Percentiles rank a stretch among this genome's conserved stretches.
These are phyloP conservation scores for Nestor notabilis DNA, from an alignment of 2,113 vertebrate genomes.

Conservation along the genomic window DNA sequence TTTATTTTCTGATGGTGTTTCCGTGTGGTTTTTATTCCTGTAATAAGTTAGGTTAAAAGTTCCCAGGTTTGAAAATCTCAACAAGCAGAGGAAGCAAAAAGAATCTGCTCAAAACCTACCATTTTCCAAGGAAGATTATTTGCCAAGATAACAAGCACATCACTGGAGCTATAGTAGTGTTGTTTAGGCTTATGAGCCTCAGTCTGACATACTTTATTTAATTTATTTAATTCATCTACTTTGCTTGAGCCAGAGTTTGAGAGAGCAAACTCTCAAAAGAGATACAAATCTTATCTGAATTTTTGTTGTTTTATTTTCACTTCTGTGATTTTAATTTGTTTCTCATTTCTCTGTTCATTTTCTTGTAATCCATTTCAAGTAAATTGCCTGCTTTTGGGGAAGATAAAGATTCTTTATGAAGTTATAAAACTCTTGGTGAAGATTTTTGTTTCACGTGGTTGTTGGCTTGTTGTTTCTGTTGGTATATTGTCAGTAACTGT, in stretches of 20 bases:
- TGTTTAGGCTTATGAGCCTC: neutral
- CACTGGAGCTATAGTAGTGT: neutral
- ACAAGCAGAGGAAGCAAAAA: neutral
- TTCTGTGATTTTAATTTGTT: neutral
- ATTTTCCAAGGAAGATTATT: neutral
- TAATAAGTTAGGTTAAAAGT: neutral
- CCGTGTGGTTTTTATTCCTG: neutral
- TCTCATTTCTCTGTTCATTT: neutral
- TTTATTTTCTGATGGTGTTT: neutral
- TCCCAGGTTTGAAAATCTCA: neutral
- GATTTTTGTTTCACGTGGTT: neutral
- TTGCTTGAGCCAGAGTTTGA: neutral
- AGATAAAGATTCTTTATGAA: neutral
- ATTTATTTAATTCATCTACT: neutral
- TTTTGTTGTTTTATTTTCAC: neutral
- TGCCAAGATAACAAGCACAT: neutral
- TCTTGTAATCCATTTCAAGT: neutral
- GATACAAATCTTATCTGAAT: neutral
- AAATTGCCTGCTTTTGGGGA: neutral
- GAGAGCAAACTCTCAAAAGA: too few relatives aligned
- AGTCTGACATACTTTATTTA: neutral
- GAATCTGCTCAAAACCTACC: neutral
- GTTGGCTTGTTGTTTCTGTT: neutral
- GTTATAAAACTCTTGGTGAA: neutral
- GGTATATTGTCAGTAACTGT: neutral